Evolutionary conservation across 2,888 invertebrate species (phyloP).

Genomic region (Drosophila prostipennis): DNA sequence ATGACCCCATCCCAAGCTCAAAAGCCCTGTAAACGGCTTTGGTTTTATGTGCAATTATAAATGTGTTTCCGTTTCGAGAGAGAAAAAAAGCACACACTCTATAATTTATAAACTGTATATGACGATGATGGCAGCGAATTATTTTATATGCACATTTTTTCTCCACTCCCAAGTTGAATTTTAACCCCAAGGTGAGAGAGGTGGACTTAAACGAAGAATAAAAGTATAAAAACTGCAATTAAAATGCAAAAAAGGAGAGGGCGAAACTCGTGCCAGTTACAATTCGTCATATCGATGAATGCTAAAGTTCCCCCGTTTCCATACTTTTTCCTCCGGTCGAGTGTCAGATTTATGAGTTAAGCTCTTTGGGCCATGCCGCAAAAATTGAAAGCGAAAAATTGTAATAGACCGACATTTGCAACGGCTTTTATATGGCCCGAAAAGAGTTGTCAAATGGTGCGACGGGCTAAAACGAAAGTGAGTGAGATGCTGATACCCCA

Average conservation of each 20-base stretch:
- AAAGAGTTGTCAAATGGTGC: constrained; percentile 50
- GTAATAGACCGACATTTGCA: constrained; percentile 31
- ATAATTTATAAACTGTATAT: constrained; percentile 35
- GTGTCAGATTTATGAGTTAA: constrained; percentile 64
- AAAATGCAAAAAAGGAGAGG: constrained; percentile 55
- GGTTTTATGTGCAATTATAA: constrained; percentile 49
- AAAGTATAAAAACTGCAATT: constrained; percentile 66
- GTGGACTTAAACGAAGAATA: constrained; percentile 26
- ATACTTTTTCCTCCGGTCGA: constrained; percentile 6
- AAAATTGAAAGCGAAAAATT: constrained; percentile 48
- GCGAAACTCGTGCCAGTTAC: constrained; percentile 45
- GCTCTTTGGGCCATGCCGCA: constrained; percentile 40
- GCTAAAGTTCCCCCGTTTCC: constrained; percentile 14
- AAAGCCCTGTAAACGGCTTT: constrained; percentile 36
- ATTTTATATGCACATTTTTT: constrained; percentile 26
- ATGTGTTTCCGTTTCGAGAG: constrained; percentile 34
- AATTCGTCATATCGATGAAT: constrained; percentile 54
- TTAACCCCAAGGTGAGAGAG: constrained; percentile 41
- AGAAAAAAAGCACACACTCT: constrained; percentile 9
- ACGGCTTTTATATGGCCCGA: constrained; percentile 34
- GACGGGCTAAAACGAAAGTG: constrained; percentile 24
- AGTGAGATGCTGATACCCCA: constrained; percentile 1
- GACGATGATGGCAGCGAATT: constrained; percentile 31
- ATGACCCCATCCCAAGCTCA: neutral
- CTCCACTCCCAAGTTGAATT: constrained; percentile 3